A percentile compares a stretch with the other conserved stretches of the same genome.
Conservation (phyloP, 2,888 invertebrate species). For the Dorcus parallelipipedus region DNA sequence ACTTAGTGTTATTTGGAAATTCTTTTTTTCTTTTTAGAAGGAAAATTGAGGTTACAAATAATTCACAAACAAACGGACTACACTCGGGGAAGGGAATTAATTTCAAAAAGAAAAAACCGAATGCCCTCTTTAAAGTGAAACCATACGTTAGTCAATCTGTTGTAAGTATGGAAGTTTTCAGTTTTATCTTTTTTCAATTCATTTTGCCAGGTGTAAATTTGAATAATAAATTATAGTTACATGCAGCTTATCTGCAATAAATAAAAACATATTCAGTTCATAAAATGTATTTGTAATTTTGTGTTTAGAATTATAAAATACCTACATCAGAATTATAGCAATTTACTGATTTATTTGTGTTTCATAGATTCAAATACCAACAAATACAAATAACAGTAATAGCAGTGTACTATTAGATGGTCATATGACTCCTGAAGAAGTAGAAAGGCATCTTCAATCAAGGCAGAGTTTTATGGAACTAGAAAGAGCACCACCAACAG, state of each 20-base stretch:
- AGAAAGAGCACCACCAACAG: constrained; percentile 83
- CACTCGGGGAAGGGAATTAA: constrained; percentile 48
- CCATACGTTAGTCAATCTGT: constrained; percentile 10
- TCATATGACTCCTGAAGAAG: constrained; percentile 88
- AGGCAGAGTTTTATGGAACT: constrained; percentile 76
- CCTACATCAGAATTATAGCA: background rate
- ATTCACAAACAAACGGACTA: constrained; percentile 40
- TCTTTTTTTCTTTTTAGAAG: constrained; percentile 49
- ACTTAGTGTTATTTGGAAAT: too few species aligned
- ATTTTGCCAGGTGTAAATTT: too few species aligned
- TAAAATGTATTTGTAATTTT: too few species aligned
- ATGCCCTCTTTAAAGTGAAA: constrained; percentile 9
- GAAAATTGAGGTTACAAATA: constrained; percentile 49
- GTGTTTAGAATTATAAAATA: too few species aligned
- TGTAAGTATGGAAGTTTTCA: background rate
- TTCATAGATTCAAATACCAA: constrained; percentile 51
- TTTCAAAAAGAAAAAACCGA: constrained; percentile 49
- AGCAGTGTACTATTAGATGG: constrained; percentile 63
- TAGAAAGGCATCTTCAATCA: constrained; percentile 85
- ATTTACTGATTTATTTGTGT: background rate
- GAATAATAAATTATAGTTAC: too few species aligned
- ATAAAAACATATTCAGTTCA: background rate
- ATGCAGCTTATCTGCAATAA: background rate
- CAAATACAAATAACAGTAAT: constrained; percentile 26
- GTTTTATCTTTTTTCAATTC: too few species aligned